These are phyloP conservation scores for Cebuella pygmaea DNA, from an alignment of 2,797 vertebrate species.

Conservation along the genomic window DNA sequence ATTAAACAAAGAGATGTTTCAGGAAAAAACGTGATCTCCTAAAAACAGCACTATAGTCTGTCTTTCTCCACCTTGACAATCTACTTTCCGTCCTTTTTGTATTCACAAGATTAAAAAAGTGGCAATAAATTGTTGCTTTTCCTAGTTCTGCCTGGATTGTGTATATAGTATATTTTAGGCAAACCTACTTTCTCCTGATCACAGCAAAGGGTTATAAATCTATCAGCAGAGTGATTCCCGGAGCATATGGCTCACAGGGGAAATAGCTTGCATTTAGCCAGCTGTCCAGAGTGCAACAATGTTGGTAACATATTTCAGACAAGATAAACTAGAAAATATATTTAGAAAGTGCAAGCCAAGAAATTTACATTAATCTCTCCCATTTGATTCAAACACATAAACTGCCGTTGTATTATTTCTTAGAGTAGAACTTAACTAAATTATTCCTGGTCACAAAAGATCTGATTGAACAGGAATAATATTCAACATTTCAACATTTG, in stretches of 20 bases:
- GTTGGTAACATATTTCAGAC: slow-evolving; percentile 53
- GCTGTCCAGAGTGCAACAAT: slow-evolving; percentile 60
- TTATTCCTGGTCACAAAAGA: not conserved
- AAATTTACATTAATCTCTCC: not conserved
- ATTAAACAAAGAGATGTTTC: slow-evolving; percentile 31
- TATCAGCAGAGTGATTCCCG: slow-evolving; percentile 52
- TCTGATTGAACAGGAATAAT: slow-evolving; percentile 42
- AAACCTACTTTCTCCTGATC: slow-evolving; percentile 44
- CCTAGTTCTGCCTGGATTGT: not conserved
- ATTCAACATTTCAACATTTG: not conserved
- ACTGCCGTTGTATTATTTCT: not conserved
- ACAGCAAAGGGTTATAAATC: slow-evolving; percentile 67
- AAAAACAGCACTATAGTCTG: not conserved
- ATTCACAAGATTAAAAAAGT: slow-evolving; percentile 12
- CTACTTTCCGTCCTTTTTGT: slow-evolving; percentile 33
- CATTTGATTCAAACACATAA: slow-evolving; percentile 21
- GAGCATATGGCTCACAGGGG: slow-evolving; percentile 51
- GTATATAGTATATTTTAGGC: slow-evolving; percentile 36
- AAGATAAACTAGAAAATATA: slow-evolving; percentile 67
- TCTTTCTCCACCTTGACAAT: not conserved
- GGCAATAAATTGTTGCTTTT: slow-evolving; percentile 40
- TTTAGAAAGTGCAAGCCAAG: slow-evolving; percentile 64
- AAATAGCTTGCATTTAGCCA: slow-evolving; percentile 66
- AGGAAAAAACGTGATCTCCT: not conserved
- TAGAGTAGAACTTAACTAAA: slow-evolving; percentile 27